Evolutionary conservation across 2,113 vertebrate species (phyloP).

Genomic region (Takifugu bimaculatus): DNA sequence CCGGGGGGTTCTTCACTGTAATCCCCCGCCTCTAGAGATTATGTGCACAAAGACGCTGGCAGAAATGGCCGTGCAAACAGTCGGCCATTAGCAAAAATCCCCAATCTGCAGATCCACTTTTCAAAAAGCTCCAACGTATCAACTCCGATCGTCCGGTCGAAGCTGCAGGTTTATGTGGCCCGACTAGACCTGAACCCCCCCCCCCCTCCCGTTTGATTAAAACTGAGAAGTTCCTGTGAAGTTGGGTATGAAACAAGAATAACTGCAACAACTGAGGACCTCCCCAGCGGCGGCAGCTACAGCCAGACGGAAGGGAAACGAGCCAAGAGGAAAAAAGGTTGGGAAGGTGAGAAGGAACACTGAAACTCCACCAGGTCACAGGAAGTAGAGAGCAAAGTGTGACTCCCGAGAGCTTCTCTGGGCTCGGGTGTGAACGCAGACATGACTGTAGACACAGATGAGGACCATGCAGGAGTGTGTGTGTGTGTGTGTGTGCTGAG

Average conservation of each 20-base stretch:
- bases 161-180: slow-evolving; percentile 24
- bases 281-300: slow-evolving; percentile 42
- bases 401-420: slow-evolving; percentile 13
- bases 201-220: no score
- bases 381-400: slow-evolving; percentile 23
- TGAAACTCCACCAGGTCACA: slow-evolving; percentile 5
- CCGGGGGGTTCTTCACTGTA: slow-evolving; percentile 49
- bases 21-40: slow-evolving; percentile 52
- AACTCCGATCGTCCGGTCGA: slow-evolving; percentile 14
- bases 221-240: slow-evolving; percentile 26
- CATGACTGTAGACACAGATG: slow-evolving; percentile 21
- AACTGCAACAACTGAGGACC: slow-evolving; percentile 28
- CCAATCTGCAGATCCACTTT: slow-evolving; percentile 30
- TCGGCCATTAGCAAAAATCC: slow-evolving; percentile 27
- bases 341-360: slow-evolving; percentile 43
- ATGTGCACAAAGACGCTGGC: slow-evolving; percentile 18
- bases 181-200: not conserved
- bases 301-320: slow-evolving; percentile 12
- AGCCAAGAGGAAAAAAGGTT: slow-evolving; percentile 28
- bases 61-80: not conserved
- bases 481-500: slow-evolving; percentile 30
- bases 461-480: slow-evolving; percentile 6
- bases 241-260: slow-evolving; percentile 43
- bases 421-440: slow-evolving; percentile 18
- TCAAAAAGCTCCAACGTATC: slow-evolving; percentile 29